Conservation (phyloP, 1,140 invertebrate species). For the Caerostris extrusa region DNA sequence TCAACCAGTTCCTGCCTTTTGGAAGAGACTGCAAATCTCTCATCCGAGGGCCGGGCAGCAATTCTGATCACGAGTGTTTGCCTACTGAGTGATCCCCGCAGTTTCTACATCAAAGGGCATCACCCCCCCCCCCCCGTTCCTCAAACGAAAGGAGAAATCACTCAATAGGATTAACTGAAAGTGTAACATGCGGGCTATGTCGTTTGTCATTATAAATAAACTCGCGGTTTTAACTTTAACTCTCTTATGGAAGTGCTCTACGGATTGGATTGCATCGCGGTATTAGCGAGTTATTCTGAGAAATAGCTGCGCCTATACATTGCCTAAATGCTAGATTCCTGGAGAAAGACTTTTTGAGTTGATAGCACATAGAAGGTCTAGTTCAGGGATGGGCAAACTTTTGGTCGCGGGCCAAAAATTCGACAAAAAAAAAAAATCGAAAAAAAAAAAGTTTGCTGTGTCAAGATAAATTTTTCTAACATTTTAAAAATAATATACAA, state of each 20-base stretch:
- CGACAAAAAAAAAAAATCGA: too few relatives aligned
- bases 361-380: too few relatives aligned
- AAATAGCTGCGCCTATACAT: too few relatives aligned
- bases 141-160: constrained; percentile 60
- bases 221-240: constrained; percentile 22
- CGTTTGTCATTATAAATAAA: constrained; percentile 61
- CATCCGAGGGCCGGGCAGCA: background rate
- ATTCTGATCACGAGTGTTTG: constrained; percentile 71
- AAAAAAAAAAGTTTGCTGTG: too few relatives aligned
- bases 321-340: too few relatives aligned
- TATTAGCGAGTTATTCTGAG: background rate
- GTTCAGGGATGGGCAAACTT: too few relatives aligned
- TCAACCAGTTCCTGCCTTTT: background rate
- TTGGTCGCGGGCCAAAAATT: too few relatives aligned
- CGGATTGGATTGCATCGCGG: background rate
- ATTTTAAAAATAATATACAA: too few relatives aligned
- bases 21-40: background rate
- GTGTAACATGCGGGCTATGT: constrained; percentile 64
- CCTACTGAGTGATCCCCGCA: constrained; percentile 24
- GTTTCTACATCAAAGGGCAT: constrained; percentile 71
- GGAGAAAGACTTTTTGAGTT: too few relatives aligned
- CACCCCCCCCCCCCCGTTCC: background rate
- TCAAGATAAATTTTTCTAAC: too few relatives aligned
- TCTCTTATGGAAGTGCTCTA: background rate
- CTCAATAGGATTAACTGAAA: constrained; percentile 67